Conservation (phyloP, 2,888 invertebrate species). For the Phengaris alcon region DNA sequence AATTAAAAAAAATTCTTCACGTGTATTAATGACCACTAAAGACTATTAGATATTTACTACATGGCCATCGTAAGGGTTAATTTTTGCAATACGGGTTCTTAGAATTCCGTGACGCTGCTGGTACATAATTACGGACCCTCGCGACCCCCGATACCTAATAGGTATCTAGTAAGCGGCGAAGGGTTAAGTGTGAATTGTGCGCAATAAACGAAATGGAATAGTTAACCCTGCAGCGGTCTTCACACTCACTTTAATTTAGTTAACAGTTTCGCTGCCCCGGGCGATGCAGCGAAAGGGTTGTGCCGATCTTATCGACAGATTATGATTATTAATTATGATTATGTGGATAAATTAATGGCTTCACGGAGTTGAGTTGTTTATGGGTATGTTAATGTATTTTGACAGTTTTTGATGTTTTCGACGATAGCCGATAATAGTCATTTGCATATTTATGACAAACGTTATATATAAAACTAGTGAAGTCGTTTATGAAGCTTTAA, state of each 20-base stretch:
- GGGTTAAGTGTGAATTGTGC: conserved; percentile 70
- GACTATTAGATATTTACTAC: background rate
- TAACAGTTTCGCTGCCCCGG: conserved; percentile 74
- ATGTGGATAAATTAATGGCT: conserved; percentile 18
- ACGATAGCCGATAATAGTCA: background rate
- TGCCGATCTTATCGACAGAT: conserved; percentile 35
- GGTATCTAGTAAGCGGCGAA: conserved; percentile 68
- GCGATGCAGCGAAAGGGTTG: conserved; percentile 73
- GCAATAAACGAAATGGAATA: conserved; percentile 79
- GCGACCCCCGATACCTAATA: conserved; percentile 56
- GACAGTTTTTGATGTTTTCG: background rate
- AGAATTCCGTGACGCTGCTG: conserved; percentile 44
- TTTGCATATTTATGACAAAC: background rate
- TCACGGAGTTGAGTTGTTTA: background rate
- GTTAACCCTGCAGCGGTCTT: conserved; percentile 77
- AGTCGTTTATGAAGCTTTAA: too few species aligned
- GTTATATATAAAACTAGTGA: background rate
- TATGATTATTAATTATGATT: conserved; percentile 20
- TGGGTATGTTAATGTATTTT: background rate
- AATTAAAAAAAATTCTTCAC: too few species aligned
- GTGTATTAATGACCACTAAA: background rate
- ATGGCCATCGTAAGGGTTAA: background rate
- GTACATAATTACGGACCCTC: conserved; percentile 38
- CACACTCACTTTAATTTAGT: conserved; percentile 79
- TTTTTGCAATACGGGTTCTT: conserved; percentile 43